Percentiles rank a stretch among this genome's conserved stretches.
phyloP scores from a whole-genome alignment of 2,797 vertebrate species.

The Ataeniobius toweri region DNA sequence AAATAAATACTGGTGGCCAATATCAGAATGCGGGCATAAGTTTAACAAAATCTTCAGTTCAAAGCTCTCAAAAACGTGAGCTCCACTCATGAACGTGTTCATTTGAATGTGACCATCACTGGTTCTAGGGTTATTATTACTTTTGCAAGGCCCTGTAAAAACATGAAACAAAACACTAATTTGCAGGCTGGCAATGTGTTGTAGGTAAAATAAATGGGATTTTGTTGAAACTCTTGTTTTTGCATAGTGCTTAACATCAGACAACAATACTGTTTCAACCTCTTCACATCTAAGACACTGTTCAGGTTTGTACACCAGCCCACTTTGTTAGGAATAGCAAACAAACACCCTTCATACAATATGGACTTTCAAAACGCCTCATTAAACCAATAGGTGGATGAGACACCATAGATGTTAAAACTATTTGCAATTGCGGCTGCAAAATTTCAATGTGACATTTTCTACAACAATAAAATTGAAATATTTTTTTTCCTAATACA shows the following conservation, averaged over 20 bases:
- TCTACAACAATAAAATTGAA: background rate
- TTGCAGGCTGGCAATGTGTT: background rate
- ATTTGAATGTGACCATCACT: no score
- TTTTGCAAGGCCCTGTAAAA: background rate
- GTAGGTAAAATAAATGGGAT: background rate
- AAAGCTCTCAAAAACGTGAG: no score
- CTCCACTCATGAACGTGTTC: no score
- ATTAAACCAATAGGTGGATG: background rate
- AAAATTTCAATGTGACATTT: background rate
- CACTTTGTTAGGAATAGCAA: background rate
- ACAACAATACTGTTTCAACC: background rate
- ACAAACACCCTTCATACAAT: background rate
- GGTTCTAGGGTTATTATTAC: no score
- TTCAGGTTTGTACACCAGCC: background rate
- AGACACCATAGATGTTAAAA: background rate
- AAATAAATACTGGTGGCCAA: no score
- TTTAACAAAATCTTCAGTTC: no score
- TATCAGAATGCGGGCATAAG: no score
- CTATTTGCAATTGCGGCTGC: background rate
- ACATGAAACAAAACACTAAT: background rate
- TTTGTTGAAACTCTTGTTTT: background rate
- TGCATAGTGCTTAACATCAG: background rate
- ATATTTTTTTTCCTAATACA: background rate
- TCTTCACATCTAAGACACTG: background rate
- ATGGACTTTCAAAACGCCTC: background rate